These are phyloP conservation scores for Illadopsis cleaveri DNA, from an alignment of 2,113 vertebrate species.

Conservation along the genomic window DNA sequence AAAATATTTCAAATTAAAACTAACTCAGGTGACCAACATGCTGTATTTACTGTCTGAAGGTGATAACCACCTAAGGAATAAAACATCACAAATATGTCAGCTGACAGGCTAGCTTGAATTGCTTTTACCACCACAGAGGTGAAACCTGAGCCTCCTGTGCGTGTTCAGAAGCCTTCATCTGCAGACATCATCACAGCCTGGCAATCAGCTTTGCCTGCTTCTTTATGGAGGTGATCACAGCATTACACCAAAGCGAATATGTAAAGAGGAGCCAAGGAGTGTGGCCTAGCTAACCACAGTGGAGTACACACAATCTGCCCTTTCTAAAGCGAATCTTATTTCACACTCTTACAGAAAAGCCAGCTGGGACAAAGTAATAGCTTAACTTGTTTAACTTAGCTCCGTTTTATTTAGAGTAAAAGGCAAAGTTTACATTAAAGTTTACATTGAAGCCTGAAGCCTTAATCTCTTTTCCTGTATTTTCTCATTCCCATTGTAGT, in stretches of 20 bases:
- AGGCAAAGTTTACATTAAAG: background rate
- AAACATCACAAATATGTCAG: background rate
- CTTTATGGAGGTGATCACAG: background rate
- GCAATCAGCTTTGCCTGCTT: background rate
- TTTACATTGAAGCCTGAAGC: background rate
- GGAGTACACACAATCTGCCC: background rate
- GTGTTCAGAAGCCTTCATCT: background rate
- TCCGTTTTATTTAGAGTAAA: background rate
- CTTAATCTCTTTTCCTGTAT: background rate
- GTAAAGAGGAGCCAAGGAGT: background rate
- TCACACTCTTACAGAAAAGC: background rate
- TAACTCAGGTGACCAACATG: fast-evolving
- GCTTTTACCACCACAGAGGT: background rate
- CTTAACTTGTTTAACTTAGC: background rate
- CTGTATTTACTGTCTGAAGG: background rate
- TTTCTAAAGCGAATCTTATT: background rate
- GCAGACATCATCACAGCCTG: background rate
- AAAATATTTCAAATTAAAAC: background rate
- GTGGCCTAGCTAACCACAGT: background rate
- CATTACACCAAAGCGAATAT: background rate
- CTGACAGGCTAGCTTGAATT: background rate
- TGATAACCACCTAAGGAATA: background rate
- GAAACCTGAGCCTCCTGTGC: background rate
- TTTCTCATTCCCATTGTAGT: background rate
- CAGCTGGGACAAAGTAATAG: background rate